phyloP scores from a whole-genome alignment of 2,888 invertebrate genomes.

The Agrochola macilenta region DNA sequence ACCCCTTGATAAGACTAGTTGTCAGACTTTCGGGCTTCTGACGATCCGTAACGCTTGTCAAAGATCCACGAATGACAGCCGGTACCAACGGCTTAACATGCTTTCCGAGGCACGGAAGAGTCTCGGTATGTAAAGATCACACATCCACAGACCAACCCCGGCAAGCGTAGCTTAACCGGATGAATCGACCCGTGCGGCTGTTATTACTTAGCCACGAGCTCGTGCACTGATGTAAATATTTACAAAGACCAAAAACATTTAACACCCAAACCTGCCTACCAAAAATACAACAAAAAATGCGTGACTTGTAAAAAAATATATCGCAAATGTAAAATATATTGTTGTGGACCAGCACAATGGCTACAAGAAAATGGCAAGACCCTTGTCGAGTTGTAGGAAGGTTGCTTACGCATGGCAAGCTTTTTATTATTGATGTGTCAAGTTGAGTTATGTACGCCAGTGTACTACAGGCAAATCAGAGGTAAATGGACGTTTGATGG shows the following conservation, averaged over 20 bases:
- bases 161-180: too few species aligned
- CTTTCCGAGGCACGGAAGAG: too few species aligned
- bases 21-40: too few species aligned
- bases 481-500: slow-evolving; percentile 63
- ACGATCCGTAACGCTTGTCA: too few species aligned
- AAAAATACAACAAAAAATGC: slow-evolving; percentile 40
- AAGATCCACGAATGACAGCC: too few species aligned
- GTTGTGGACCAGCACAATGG: slow-evolving; percentile 62
- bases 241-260: not conserved
- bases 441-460: slow-evolving; percentile 66
- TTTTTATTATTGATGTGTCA: slow-evolving; percentile 71
- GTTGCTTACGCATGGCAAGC: slow-evolving; percentile 58
- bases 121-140: too few species aligned
- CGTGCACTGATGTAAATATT: not conserved
- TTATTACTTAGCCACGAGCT: too few species aligned
- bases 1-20: too few species aligned
- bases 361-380: slow-evolving; percentile 65
- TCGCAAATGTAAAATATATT: slow-evolving; percentile 58
- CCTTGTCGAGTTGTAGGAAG: slow-evolving; percentile 67
- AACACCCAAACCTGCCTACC: not conserved
- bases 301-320: slow-evolving; percentile 61
- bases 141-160: too few species aligned
- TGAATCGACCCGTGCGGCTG: too few species aligned
- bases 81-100: too few species aligned
- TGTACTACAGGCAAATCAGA: slow-evolving; percentile 64